Percentiles rank a stretch among this genome's conserved stretches.
Conservation (phyloP, 2,888 invertebrate species). For the Branchellion lobata region DNA sequence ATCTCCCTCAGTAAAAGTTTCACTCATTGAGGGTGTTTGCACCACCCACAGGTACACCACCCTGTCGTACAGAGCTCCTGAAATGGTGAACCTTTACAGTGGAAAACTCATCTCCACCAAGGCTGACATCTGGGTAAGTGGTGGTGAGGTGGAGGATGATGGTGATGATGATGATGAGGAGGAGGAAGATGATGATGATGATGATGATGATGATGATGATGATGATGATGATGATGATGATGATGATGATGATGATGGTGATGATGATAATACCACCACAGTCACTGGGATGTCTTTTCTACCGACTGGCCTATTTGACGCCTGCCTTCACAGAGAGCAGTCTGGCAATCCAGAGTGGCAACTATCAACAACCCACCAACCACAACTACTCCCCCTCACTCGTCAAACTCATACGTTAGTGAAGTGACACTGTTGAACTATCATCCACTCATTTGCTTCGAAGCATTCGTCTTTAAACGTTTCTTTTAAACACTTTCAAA, state of each 20-base stretch:
- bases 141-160: constrained; percentile 2
- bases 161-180: constrained; percentile 28
- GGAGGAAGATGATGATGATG: constrained; percentile 19
- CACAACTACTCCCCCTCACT: constrained; percentile 73
- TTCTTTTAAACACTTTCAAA: no score
- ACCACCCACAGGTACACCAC: constrained; percentile 72
- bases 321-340: constrained; percentile 88
- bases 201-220: constrained; percentile 38
- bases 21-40: neutral
- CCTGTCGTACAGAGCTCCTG: constrained; percentile 82
- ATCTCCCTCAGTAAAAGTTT: neutral
- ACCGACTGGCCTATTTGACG: constrained; percentile 83
- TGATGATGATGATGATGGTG: constrained; percentile 35
- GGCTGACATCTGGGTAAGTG: constrained; percentile 80
- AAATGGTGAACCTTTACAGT: constrained; percentile 87
- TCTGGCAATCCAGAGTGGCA: constrained; percentile 84
- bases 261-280: constrained; percentile 57
- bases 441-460: no score
- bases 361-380: constrained; percentile 79
- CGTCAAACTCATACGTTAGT: constrained; percentile 71
- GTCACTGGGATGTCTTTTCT: constrained; percentile 83
- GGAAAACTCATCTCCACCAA: constrained; percentile 81
- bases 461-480: no score
- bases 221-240: constrained; percentile 43
- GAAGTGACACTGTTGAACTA: neutral